Evolutionary conservation across 2,888 invertebrate genomes (phyloP).

Genomic region (Eupeodes luniger): DNA sequence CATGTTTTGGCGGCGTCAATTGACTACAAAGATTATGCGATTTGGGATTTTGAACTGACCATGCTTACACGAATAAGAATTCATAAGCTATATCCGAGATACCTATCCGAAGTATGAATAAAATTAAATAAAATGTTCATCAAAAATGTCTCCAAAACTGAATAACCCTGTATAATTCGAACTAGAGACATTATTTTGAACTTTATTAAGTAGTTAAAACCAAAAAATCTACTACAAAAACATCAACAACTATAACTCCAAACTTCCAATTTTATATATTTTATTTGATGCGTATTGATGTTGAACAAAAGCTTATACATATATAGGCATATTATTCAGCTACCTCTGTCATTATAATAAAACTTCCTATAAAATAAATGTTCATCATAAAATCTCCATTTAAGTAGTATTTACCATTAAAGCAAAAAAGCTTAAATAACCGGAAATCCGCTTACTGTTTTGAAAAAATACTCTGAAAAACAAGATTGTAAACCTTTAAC

Average conservation of each 20-base stretch:
- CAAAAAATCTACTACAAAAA: neutral
- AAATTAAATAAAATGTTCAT: no score
- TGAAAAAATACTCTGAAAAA: conserved; percentile 1
- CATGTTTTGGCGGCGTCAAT: no score
- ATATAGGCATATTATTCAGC: neutral
- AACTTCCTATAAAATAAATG: neutral
- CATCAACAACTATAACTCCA: neutral
- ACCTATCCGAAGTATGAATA: no score
- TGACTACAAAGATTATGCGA: no score
- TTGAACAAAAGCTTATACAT: neutral
- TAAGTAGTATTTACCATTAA: neutral
- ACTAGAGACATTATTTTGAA: neutral
- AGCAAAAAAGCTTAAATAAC: conserved; percentile 21
- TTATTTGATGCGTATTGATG: neutral
- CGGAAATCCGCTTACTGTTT: conserved; percentile 37
- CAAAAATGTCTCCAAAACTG: no score
- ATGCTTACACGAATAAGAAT: no score
- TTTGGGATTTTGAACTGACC: no score
- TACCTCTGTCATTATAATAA: neutral
- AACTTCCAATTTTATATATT: neutral
- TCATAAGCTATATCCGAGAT: no score
- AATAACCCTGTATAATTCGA: no score
- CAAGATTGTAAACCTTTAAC: conserved; percentile 57
- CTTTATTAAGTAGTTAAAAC: neutral
- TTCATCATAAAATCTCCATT: conserved; percentile 13